Percentiles rank a stretch among this genome's conserved stretches.
Conservation (phyloP, 2,797 vertebrate genomes). For the Rhinoraja longicauda region DNA sequence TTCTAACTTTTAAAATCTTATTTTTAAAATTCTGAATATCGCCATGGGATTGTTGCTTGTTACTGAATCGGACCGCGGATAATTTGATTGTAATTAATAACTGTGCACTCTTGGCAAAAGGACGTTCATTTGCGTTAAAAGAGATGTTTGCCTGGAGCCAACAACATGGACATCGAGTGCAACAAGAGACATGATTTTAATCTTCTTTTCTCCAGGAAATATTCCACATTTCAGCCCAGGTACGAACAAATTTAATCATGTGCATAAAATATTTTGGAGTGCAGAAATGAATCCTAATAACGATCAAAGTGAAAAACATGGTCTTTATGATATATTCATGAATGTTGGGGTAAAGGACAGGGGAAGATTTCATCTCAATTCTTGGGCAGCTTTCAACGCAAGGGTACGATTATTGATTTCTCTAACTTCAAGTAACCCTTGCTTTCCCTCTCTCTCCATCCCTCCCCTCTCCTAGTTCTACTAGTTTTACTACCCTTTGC, state of each 20-base stretch:
- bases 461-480: too few relatives aligned
- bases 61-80: not conserved
- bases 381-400: too few relatives aligned
- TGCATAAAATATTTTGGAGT: not conserved
- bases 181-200: not conserved
- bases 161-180: too few relatives aligned
- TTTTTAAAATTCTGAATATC: not conserved
- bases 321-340: not conserved
- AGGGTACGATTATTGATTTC: too few relatives aligned
- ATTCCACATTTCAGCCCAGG: not conserved
- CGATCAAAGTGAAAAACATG: not conserved
- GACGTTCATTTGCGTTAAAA: not conserved
- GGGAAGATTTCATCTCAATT: not conserved
- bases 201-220: not conserved
- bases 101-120: not conserved
- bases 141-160: not conserved
- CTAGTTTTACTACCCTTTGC: too few relatives aligned
- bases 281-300: not conserved
- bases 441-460: too few relatives aligned
- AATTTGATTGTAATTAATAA: constrained; percentile 4
- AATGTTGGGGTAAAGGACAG: not conserved
- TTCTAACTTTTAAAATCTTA: not conserved
- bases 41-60: not conserved
- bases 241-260: not conserved
- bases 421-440: too few relatives aligned